Evolutionary conservation across 2,888 invertebrate genomes (phyloP).

Genomic region (Trichopria drosophilae): DNA sequence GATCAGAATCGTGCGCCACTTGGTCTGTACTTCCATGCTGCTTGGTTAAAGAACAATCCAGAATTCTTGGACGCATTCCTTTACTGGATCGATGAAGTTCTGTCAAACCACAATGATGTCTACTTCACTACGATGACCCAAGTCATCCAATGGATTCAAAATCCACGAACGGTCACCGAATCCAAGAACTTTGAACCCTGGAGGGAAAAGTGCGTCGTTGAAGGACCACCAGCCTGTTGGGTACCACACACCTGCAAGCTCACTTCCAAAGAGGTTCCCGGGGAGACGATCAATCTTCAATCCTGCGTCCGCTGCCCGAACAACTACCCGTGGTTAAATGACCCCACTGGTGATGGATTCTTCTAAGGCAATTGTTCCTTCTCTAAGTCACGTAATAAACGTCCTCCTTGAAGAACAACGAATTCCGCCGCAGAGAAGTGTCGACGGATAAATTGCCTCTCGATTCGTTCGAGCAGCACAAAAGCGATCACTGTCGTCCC

Average conservation of each 20-base stretch:
- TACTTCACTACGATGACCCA: constrained; percentile 96
- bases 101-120: constrained; percentile 84
- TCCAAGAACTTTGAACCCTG: constrained; percentile 91
- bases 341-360: constrained; percentile 88
- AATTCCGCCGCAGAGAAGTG: background rate
- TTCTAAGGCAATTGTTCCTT: constrained; percentile 66
- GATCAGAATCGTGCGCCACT: constrained; percentile 86
- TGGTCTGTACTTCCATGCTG: constrained; percentile 91
- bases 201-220: constrained; percentile 92
- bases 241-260: constrained; percentile 89
- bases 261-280: constrained; percentile 90
- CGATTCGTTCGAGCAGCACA: too few relatives aligned
- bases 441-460: too few relatives aligned
- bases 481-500: constrained; percentile 2
- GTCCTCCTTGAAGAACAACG: constrained; percentile 9
- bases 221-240: constrained; percentile 81
- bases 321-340: constrained; percentile 93
- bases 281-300: constrained; percentile 90
- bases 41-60: constrained; percentile 90
- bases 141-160: constrained; percentile 94
- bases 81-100: constrained; percentile 89
- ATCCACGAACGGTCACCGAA: constrained; percentile 80
- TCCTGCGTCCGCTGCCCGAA: constrained; percentile 91
- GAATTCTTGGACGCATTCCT: constrained; percentile 90
- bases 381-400: constrained; percentile 35